phyloP scores from a whole-genome alignment of 1,140 invertebrate species.

The Calosoma granatense region DNA sequence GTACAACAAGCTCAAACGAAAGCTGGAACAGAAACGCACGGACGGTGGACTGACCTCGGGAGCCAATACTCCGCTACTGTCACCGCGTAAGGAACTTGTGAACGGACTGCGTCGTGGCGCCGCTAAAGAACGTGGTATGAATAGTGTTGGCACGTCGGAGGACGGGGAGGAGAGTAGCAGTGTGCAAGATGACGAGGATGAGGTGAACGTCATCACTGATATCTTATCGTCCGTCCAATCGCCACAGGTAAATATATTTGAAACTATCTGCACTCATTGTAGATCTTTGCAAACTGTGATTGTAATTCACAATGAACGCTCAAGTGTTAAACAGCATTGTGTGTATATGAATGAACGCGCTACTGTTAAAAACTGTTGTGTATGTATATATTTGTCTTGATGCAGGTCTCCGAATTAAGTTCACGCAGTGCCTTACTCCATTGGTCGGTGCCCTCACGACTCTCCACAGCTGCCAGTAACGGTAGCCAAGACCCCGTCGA shows the following conservation, averaged over 20 bases:
- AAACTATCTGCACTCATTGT: background rate
- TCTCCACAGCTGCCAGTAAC: slow-evolving; percentile 41
- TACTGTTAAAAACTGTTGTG: no score
- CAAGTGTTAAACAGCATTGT: no score
- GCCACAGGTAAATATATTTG: slow-evolving; percentile 50
- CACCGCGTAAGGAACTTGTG: slow-evolving; percentile 45
- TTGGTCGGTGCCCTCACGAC: slow-evolving; percentile 56
- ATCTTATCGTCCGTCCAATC: slow-evolving; percentile 61
- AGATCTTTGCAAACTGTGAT: no score
- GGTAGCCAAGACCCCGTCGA: slow-evolving; percentile 33
- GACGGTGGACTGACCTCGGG: slow-evolving; percentile 20
- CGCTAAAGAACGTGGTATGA: slow-evolving; percentile 39
- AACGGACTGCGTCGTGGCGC: slow-evolving; percentile 38
- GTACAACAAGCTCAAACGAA: slow-evolving; percentile 55
- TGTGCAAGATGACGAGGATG: slow-evolving; percentile 58
- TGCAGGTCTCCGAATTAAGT: slow-evolving; percentile 68
- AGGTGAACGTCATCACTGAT: slow-evolving; percentile 50
- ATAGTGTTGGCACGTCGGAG: slow-evolving; percentile 51
- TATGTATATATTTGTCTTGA: no score
- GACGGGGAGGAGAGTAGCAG: slow-evolving; percentile 61
- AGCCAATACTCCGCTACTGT: slow-evolving; percentile 38
- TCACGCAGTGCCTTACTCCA: slow-evolving; percentile 67
- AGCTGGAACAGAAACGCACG: slow-evolving; percentile 21
- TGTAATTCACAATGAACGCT: no score
- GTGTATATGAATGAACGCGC: no score